Percentiles rank a stretch among this genome's conserved stretches.
These are phyloP conservation scores for Drosophila ficusphila DNA, from an alignment of 1,140 invertebrate species.

Conservation along the genomic window DNA sequence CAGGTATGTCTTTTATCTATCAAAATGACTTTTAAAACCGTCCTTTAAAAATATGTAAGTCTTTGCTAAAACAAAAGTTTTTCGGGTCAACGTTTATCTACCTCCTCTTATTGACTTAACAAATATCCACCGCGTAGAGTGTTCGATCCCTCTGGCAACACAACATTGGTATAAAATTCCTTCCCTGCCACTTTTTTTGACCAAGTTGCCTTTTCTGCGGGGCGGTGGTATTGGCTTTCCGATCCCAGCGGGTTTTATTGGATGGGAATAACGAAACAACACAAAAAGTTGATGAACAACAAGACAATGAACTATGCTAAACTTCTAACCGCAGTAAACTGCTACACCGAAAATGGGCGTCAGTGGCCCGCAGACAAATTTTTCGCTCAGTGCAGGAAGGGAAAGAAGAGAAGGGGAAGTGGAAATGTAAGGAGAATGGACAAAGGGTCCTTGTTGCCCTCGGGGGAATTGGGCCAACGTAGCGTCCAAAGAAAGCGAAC, in stretches of 20 bases:
- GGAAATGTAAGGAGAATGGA: conserved; percentile 5
- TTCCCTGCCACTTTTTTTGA: conserved; percentile 10
- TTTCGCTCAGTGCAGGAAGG: conserved; percentile 38
- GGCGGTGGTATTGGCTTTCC: conserved; percentile 1
- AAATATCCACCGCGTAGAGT: conserved; percentile 8
- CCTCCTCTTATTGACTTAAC: conserved; percentile 6
- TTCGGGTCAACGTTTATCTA: neutral
- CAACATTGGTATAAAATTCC: conserved; percentile 10
- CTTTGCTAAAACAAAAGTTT: conserved; percentile 1
- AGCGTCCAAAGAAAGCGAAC: conserved; percentile 40
- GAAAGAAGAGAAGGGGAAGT: neutral
- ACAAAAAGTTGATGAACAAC: conserved; percentile 71
- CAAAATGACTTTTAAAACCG: neutral
- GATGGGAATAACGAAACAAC: conserved; percentile 48
- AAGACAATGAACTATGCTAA: conserved; percentile 75
- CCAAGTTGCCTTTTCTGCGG: neutral
- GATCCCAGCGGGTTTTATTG: conserved; percentile 43
- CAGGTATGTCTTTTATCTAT: conserved; percentile 16
- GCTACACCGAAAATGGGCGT: conserved; percentile 12
- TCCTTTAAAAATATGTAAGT: conserved; percentile 16
- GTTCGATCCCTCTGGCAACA: neutral
- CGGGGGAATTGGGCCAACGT: conserved; percentile 49
- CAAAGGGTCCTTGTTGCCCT: conserved; percentile 52
- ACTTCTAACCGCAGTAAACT: conserved; percentile 56
- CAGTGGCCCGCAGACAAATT: conserved; percentile 14